Base-by-base conservation (phyloP, 1,140 invertebrate genomes). In the Drosophila chauvacae region DNA sequence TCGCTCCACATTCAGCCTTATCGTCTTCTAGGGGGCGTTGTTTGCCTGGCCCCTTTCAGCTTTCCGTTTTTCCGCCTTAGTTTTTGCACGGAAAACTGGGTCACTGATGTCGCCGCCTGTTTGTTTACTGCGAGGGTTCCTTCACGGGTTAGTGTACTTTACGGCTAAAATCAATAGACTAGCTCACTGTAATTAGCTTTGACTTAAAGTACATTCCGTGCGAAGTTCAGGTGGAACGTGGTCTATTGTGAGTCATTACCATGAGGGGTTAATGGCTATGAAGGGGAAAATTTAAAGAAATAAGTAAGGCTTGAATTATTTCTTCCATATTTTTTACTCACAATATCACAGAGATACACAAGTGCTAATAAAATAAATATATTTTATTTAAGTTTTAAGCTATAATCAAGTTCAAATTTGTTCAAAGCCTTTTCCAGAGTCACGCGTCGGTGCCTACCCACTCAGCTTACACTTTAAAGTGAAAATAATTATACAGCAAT, bases 111-210 rank as follows among this genome's bases (percentile, higher is more conserved):
- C 39, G 63, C 26, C 48, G 30, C 44, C 42, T 78, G 82, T 73
- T 77, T 61, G 51, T 18, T 48, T 37, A 44, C 7, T 56, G 58
- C 65, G 65, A 61, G 63, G 63, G 66, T 70, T 69, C 77, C 56
- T 39, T 61, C 81, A 50, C 76, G 64, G 80, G 61, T 88, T 87
- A 88, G 66, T 84, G 80, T 80, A 88, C 84, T 74, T 64, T 64
- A 56, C 53, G 41, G 62, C 45, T 61, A 64, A 81, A 85, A 86
- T 86, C 73, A 74, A 85, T 81, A 81, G 63, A 68, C 63, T 59
- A 42, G 68, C 81, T 73, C 58, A 74, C 58, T 58, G 73, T 84
- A 85, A 84, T 84, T 85, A 85, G 55, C 72, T 72, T 51, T 39
- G 62, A 61, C 81, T 77, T 63, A 60, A 80, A 85, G 72, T 84